A percentile compares a stretch with the other conserved stretches of the same genome.
These are phyloP conservation scores for Alfaro cultratus DNA, from an alignment of 2,797 vertebrate species.

Conservation along the genomic window DNA sequence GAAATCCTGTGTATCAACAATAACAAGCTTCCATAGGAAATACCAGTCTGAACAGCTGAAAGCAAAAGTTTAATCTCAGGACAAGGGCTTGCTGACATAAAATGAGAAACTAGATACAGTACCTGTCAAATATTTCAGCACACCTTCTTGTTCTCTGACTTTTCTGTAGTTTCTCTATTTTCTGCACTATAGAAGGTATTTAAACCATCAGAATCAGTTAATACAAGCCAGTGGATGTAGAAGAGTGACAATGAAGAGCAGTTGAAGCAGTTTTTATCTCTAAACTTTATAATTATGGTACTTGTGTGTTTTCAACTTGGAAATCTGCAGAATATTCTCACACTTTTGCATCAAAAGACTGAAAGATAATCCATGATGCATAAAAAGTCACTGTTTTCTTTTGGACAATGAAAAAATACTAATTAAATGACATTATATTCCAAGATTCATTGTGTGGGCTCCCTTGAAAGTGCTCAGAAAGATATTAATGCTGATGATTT, in stretches of 20 bases:
- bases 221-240: background rate
- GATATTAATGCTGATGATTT: background rate
- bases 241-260: background rate
- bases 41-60: background rate
- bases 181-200: background rate
- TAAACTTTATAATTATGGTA: too few relatives aligned
- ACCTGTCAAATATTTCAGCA: background rate
- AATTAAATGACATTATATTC: background rate
- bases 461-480: background rate
- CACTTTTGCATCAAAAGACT: background rate
- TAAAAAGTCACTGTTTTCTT: background rate
- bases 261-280: background rate
- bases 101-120: background rate
- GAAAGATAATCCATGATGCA: background rate
- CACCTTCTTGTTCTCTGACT: background rate
- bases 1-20: constrained; percentile 6
- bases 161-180: too few relatives aligned
- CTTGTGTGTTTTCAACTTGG: background rate
- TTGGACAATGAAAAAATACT: background rate
- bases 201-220: background rate
- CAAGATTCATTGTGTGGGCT: background rate
- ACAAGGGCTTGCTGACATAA: background rate
- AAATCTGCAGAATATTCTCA: background rate
- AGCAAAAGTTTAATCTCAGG: constrained; percentile 2
- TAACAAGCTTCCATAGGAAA: constrained; percentile 2